phyloP scores from a whole-genome alignment of 2,113 vertebrate genomes.

The Scomber japonicus region DNA sequence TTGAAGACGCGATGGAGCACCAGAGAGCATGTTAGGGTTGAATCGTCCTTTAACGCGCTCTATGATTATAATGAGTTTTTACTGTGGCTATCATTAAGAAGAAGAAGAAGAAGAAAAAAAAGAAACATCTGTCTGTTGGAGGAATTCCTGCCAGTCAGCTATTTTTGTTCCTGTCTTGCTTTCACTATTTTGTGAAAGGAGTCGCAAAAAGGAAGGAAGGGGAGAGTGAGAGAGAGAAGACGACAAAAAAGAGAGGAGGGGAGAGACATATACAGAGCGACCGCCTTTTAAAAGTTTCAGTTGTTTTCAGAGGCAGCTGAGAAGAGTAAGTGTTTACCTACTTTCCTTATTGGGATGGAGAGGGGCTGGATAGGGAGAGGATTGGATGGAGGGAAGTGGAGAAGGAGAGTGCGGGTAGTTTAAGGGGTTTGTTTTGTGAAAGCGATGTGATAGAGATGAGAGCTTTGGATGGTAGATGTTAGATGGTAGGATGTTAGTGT shows the following conservation, averaged over 20 bases:
- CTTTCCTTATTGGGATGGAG: slow-evolving; percentile 33
- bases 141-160: slow-evolving; percentile 76
- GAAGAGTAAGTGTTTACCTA: slow-evolving; percentile 73
- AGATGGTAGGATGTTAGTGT: not conserved
- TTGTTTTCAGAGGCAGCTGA: slow-evolving; percentile 68
- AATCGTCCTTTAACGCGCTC: not conserved
- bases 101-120: not conserved
- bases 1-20: slow-evolving; percentile 3
- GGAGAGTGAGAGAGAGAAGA: slow-evolving; percentile 65
- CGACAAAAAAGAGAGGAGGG: slow-evolving; percentile 57
- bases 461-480: not conserved
- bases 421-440: slow-evolving; percentile 29
- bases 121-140: slow-evolving; percentile 34
- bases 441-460: slow-evolving; percentile 24
- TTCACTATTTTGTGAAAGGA: slow-evolving; percentile 85
- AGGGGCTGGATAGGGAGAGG: slow-evolving; percentile 4
- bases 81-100: slow-evolving; percentile 13
- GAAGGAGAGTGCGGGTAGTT: not conserved
- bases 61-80: slow-evolving; percentile 6
- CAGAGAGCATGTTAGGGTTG: not conserved
- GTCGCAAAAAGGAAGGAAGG: slow-evolving; percentile 85
- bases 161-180: slow-evolving; percentile 78
- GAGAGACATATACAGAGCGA: slow-evolving; percentile 38
- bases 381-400: slow-evolving; percentile 3
- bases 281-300: slow-evolving; percentile 48